phyloP scores from a whole-genome alignment of 37 sponge, comb jelly and placozoan genomes.

The Crambe crambe region DNA sequence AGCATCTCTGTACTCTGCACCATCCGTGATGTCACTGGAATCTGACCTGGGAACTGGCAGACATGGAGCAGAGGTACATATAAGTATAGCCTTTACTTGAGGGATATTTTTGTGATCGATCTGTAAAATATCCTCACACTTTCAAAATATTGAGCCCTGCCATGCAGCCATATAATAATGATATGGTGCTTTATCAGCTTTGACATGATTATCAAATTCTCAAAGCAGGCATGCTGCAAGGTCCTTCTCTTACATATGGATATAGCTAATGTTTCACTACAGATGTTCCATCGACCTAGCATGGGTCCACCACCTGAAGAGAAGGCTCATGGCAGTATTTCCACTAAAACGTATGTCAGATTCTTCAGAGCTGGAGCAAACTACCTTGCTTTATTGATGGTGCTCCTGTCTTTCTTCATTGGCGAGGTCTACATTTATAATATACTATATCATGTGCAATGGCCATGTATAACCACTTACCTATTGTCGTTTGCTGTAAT shows the following conservation, averaged over 20 bases:
- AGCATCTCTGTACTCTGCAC: conserved; percentile 10
- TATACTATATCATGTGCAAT: no score
- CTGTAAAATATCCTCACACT: no score
- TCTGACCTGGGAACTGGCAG: conserved; percentile 7
- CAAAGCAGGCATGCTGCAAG: no score
- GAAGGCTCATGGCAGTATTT: conserved; percentile 55
- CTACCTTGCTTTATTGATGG: conserved; percentile 16
- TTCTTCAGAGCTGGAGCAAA: conserved; percentile 65
- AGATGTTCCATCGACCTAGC: neutral
- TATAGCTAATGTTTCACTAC: no score
- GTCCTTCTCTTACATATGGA: no score
- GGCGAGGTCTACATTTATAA: neutral
- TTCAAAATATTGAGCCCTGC: no score
- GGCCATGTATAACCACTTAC: neutral
- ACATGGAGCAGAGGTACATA: conserved; percentile 18
- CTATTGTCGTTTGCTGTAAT: neutral
- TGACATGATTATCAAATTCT: no score
- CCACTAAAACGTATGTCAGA: conserved; percentile 61
- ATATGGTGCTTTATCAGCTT: no score
- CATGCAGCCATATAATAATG: no score
- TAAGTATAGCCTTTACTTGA: no score
- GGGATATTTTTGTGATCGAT: no score
- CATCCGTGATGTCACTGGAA: conserved; percentile 24
- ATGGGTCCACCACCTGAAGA: conserved; percentile 34
- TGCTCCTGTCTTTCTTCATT: neutral